These are phyloP conservation scores for Notothenia rossii DNA, from an alignment of 2,113 vertebrate species.

Conservation along the genomic window DNA sequence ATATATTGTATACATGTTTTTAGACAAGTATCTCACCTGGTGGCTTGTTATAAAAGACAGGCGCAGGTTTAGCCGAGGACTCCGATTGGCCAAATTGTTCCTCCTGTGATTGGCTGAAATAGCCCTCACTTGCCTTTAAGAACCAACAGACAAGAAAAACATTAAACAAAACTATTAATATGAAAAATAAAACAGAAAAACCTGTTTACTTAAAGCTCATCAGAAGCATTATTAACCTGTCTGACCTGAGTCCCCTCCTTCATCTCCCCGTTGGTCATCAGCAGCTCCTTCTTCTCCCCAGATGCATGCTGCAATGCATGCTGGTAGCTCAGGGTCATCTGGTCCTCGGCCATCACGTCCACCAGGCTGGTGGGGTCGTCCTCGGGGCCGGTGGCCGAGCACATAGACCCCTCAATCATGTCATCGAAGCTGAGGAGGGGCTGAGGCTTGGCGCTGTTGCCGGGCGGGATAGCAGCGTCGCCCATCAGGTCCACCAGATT, in stretches of 20 bases:
- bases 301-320: constrained; percentile 87
- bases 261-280: constrained; percentile 95
- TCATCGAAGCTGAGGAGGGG: constrained; percentile 94
- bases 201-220: rapidly evolving
- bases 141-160: not conserved
- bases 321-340: constrained; percentile 89
- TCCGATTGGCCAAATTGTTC: constrained; percentile 93
- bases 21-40: constrained; percentile 85
- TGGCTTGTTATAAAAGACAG: constrained; percentile 95
- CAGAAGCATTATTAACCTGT: not conserved
- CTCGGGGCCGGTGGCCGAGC: constrained; percentile 78
- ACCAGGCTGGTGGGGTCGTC: constrained; percentile 85
- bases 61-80: constrained; percentile 90
- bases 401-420: constrained; percentile 88
- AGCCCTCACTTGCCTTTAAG: constrained; percentile 92
- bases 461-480: constrained; percentile 54
- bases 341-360: constrained; percentile 81
- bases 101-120: constrained; percentile 97
- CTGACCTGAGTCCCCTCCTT: constrained; percentile 92
- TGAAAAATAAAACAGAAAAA: not conserved
- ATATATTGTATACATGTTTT: not conserved
- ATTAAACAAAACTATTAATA: not conserved
- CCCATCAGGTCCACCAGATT: constrained; percentile 81
- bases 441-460: constrained; percentile 67
- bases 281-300: constrained; percentile 77